Base-by-base conservation (phyloP, 2,888 invertebrate genomes). In the Platynereis dumerilii region DNA sequence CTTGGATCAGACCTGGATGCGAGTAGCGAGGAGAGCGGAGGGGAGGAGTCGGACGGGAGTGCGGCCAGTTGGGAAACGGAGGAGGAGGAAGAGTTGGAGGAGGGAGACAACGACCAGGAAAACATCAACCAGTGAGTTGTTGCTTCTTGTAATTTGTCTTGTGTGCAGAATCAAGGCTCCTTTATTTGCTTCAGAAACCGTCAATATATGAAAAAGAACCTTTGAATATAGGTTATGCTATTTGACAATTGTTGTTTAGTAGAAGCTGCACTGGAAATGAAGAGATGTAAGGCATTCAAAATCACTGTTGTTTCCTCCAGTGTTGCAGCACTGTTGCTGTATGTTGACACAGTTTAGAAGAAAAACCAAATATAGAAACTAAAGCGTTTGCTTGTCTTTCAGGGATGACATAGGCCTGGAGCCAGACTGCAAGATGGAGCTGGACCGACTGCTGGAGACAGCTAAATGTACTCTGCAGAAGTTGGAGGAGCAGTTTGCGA, bases 41-140 rank as follows among this genome's bases (percentile, higher is more conserved):
- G 65, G 2, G 72, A 69, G 1, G 70, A 62, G 27, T 69, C 68
- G 60, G 75, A 76, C 58, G 70, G 54, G 24, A 60, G 64, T 27
- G 67, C 64, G 28, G 61, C 64, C 0, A 76, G 75, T 68, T 80
- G 80, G 80, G 79, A 78, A 64, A 80, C 80, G 5, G 80, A 79
- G 62, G 74, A 75, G 53, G 80, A 79, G 62, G 73, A 67, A 26
- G 70, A 72, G 39, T n/a, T 20, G 2, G 28, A 42, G 34, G 39
- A 44, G 58, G 54, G 27, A 39, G 55, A 45, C 29, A 55, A 24
- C 10, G 27, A n/a, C n/a, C n/a, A 55, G 27, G 26, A 26, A 24
- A 55, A 55, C 7, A 55, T 26, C 7, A n/a, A 55, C n/a, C 24
- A 26, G 17, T 52, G 52, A 52, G 24, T 22, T 10, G 17, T 10